Conservation (phyloP, 2,888 invertebrate species). For the Ommatoiulus sabulosus region DNA sequence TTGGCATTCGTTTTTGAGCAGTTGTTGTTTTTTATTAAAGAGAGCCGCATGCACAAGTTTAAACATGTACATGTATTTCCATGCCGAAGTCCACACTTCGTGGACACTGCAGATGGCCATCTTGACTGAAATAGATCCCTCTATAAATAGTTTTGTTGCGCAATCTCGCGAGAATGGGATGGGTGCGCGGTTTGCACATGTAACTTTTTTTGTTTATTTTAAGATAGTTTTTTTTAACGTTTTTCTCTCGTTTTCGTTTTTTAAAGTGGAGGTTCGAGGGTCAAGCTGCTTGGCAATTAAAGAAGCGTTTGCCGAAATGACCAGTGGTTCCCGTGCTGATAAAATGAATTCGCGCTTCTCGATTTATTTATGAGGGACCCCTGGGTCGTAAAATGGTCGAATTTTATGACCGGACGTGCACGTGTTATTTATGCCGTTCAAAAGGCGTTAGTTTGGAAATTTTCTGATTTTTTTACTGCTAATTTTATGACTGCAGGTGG, state of each 20-base stretch:
- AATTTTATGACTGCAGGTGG: constrained; percentile 27
- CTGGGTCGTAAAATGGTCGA: background rate
- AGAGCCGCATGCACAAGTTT: too few species aligned
- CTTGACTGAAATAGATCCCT: background rate
- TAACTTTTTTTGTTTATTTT: background rate
- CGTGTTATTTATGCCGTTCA: background rate
- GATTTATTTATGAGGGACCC: background rate
- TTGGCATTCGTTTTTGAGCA: too few species aligned
- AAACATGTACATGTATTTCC: background rate
- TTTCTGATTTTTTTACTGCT: background rate
- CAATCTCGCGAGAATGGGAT: too few species aligned
- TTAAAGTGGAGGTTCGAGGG: background rate
- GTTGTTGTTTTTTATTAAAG: too few species aligned
- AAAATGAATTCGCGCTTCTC: background rate
- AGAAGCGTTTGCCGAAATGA: background rate
- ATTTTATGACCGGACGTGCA: background rate
- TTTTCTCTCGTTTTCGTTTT: background rate
- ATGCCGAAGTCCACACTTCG: background rate
- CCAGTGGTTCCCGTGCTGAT: background rate
- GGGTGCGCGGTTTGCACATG: too few species aligned
- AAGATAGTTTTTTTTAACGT: background rate
- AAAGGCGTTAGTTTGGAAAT: constrained; percentile 10
- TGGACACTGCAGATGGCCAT: background rate
- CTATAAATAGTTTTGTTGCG: too few species aligned
- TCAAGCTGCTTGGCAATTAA: background rate